A percentile compares a stretch with the other conserved stretches of the same genome.
Evolutionary conservation across 2,888 invertebrate species (phyloP).

Genomic region (Masnerella sp.): DNA sequence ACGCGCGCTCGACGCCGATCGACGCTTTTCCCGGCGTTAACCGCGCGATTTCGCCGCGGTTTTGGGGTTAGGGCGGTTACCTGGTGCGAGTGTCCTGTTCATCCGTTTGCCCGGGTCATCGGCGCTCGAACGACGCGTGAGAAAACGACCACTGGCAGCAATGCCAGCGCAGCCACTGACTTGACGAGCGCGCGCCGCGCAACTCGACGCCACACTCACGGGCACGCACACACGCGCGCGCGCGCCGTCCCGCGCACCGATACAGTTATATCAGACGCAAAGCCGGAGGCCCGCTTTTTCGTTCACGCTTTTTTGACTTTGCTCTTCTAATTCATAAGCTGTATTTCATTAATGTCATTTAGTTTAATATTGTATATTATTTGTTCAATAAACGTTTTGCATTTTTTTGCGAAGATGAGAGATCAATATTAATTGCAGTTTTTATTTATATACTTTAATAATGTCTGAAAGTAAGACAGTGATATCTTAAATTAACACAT

Average conservation of each 20-base stretch:
- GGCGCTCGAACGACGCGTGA: slow-evolving; percentile 8
- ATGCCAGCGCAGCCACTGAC: slow-evolving; percentile 39
- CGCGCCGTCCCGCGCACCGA: not conserved
- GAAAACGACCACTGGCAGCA: slow-evolving; percentile 36
- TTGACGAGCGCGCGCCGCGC: slow-evolving; percentile 9
- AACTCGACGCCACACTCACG: slow-evolving; percentile 15
- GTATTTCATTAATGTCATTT: too few species aligned
- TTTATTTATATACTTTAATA: too few species aligned
- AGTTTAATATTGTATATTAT: too few species aligned
- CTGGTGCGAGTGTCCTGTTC: slow-evolving; percentile 23
- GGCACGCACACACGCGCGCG: not conserved
- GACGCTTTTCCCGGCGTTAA: too few species aligned
- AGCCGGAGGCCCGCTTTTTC: not conserved
- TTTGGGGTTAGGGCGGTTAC: slow-evolving; percentile 10
- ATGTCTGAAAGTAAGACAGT: too few species aligned
- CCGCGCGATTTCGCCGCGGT: too few species aligned
- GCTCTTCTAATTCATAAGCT: not conserved
- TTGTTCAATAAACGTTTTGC: too few species aligned
- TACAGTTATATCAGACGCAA: slow-evolving; percentile 24
- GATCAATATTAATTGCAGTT: too few species aligned
- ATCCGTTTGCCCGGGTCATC: slow-evolving; percentile 22
- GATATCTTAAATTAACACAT: too few species aligned
- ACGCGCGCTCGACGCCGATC: too few species aligned
- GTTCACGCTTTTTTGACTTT: not conserved
- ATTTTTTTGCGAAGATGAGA: too few species aligned